Conservation (phyloP, 2,113 vertebrate genomes). For the Cranoglanis bouderius region DNA sequence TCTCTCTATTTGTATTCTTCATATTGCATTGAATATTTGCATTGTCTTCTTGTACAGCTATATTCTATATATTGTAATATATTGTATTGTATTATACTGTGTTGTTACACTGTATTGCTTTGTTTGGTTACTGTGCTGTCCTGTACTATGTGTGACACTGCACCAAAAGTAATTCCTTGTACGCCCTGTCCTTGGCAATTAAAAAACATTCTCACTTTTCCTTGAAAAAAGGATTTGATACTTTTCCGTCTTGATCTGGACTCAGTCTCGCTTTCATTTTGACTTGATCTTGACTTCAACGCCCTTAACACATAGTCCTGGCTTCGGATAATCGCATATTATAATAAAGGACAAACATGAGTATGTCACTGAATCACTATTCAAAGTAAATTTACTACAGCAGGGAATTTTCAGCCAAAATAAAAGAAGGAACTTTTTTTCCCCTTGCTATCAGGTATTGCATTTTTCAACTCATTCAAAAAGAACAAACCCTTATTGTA, state of each 20-base stretch:
- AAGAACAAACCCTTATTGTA: neutral
- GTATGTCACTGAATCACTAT: neutral
- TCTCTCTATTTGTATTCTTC: neutral
- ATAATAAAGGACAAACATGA: neutral
- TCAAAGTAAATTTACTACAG: neutral
- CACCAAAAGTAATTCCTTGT: neutral
- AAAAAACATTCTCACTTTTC: neutral
- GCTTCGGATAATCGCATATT: neutral
- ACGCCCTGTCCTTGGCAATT: neutral
- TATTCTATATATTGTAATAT: neutral
- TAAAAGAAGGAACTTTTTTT: neutral
- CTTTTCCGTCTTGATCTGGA: neutral
- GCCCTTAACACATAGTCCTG: neutral
- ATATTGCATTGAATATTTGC: neutral
- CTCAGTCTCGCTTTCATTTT: too few species aligned
- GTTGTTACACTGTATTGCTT: neutral
- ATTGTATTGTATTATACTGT: neutral
- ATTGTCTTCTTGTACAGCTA: neutral
- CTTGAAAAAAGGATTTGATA: too few species aligned
- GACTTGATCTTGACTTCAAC: too few species aligned
- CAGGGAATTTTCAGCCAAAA: neutral
- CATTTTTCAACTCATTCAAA: neutral
- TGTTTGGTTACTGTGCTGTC: neutral
- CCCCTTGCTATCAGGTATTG: neutral
- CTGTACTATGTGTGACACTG: neutral